These are phyloP conservation scores for Synergus gifuensis DNA, from an alignment of 2,888 invertebrate genomes.

Conservation along the genomic window DNA sequence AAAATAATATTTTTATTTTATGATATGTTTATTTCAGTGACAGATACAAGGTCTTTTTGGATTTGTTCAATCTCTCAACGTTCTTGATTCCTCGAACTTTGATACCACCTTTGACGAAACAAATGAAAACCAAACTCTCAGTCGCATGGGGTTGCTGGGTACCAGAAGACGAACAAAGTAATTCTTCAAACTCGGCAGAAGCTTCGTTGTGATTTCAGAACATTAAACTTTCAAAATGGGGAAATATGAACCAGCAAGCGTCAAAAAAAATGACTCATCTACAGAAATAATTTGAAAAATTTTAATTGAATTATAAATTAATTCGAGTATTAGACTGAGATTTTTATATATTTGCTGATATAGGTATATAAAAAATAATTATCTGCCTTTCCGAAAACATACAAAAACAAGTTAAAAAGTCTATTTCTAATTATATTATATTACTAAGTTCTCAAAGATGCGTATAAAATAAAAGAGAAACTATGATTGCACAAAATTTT, in stretches of 20 bases:
- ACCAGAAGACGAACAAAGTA: conserved; percentile 63
- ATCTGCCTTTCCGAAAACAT: neutral
- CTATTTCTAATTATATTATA: too few species aligned
- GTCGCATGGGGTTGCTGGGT: conserved; percentile 82
- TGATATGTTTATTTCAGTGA: conserved; percentile 84
- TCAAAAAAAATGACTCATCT: neutral
- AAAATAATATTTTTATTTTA: neutral
- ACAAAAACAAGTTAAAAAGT: neutral
- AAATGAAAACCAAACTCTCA: conserved; percentile 89
- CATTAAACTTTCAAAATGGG: neutral
- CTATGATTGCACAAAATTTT: neutral
- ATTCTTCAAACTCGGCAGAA: conserved; percentile 50
- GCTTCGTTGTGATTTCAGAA: conserved; percentile 2
- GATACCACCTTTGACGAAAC: conserved; percentile 91
- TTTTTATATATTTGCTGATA: neutral
- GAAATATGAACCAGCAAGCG: too few species aligned
- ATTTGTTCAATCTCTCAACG: conserved; percentile 97
- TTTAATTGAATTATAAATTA: neutral
- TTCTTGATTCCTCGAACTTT: conserved; percentile 94
- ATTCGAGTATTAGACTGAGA: neutral
- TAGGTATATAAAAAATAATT: neutral
- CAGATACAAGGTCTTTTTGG: conserved; percentile 98
- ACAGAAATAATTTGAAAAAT: neutral
- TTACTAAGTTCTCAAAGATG: neutral
- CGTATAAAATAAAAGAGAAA: neutral